These are phyloP conservation scores for Stercorarius parasiticus DNA, from an alignment of 2,113 vertebrate species.

Conservation along the genomic window DNA sequence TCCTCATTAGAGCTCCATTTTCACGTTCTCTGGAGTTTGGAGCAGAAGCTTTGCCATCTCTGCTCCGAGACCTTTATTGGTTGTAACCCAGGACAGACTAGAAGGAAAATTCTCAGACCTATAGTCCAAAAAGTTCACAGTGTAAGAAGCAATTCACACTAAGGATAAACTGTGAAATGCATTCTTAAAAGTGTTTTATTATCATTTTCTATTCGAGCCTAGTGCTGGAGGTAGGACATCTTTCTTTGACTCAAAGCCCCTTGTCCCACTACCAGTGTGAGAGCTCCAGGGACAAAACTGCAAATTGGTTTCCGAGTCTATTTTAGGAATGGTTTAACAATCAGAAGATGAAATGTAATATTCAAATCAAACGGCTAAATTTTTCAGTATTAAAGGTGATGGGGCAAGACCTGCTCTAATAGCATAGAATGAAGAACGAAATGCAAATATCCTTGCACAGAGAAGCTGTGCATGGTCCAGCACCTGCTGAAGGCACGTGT, in stretches of 20 bases:
- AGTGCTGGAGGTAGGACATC: background rate
- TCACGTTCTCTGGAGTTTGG: background rate
- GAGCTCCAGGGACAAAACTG: conserved; percentile 25
- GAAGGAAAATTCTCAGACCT: conserved; percentile 26
- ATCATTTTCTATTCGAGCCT: background rate
- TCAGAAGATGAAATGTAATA: background rate
- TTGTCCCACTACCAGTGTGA: background rate
- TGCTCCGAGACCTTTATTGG: background rate
- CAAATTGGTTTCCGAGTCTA: conserved; percentile 44
- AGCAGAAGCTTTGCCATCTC: conserved; percentile 25
- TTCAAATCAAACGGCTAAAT: conserved; percentile 18
- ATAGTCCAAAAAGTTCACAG: conserved; percentile 29
- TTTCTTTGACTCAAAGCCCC: conserved; percentile 1
- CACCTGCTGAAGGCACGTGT: background rate
- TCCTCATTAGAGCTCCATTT: conserved; percentile 53
- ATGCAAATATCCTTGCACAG: background rate
- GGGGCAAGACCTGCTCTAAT: background rate
- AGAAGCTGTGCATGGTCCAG: background rate
- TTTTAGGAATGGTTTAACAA: conserved; percentile 4
- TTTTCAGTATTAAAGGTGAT: background rate
- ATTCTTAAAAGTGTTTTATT: conserved; percentile 64
- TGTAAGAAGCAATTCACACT: conserved; percentile 67
- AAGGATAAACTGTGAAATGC: conserved; percentile 62
- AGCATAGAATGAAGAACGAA: background rate
- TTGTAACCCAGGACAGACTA: background rate